A percentile compares a stretch with the other conserved stretches of the same genome.
Conservation (phyloP, 1,140 invertebrate species). For the Alviniconcha marisindica region DNA sequence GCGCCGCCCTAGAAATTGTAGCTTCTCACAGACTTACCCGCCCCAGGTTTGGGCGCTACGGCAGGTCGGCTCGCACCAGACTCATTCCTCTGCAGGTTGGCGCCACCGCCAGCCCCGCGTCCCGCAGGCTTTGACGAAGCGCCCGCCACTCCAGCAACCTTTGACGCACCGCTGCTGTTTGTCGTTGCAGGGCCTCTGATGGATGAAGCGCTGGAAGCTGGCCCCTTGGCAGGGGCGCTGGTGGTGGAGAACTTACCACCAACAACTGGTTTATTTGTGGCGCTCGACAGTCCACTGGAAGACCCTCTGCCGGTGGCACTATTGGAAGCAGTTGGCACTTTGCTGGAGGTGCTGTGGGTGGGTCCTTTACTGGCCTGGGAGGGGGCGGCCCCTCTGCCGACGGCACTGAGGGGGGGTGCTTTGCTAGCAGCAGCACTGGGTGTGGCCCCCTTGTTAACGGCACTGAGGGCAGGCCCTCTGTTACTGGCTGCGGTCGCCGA, state of each 20-base stretch:
- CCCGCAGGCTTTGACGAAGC: not conserved
- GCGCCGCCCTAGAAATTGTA: constrained; percentile 22
- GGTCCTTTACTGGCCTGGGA: no score
- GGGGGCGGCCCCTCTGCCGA: no score
- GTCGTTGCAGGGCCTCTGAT: not conserved
- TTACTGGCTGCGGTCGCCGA: not conserved
- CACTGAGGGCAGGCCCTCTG: not conserved
- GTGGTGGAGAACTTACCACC: no score
- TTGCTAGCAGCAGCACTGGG: not conserved
- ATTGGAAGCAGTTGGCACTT: not conserved
- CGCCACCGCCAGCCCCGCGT: not conserved
- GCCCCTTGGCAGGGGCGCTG: no score
- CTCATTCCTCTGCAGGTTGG: not conserved
- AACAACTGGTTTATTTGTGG: no score
- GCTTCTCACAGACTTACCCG: constrained; percentile 27
- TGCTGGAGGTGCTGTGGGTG: not conserved
- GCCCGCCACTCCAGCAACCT: not conserved
- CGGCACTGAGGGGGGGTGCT: no score
- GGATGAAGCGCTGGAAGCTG: not conserved
- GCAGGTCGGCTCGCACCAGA: constrained; percentile 15
- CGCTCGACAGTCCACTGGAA: no score
- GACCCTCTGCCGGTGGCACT: no score
- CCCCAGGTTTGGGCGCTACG: constrained; percentile 22
- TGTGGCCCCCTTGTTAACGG: not conserved
- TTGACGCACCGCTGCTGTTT: not conserved